Conservation (phyloP, 2,113 vertebrate species). For the Poecile atricapillus region DNA sequence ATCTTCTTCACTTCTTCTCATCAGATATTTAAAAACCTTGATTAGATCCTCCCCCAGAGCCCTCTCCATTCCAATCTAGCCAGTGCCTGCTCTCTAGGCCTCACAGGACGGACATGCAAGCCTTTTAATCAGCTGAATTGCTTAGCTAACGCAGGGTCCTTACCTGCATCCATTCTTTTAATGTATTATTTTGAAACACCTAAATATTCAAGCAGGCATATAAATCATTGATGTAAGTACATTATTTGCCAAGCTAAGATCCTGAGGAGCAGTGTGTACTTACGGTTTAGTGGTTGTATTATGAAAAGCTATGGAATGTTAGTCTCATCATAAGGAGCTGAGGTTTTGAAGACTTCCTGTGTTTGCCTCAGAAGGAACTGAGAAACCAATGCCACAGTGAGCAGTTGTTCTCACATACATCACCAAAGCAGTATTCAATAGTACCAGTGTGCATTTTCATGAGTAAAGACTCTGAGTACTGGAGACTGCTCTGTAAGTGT, state of each 20-base stretch:
- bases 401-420: background rate
- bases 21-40: background rate
- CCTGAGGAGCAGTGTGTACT: background rate
- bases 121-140: background rate
- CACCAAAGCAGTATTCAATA: background rate
- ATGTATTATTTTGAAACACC: background rate
- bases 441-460: background rate
- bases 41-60: background rate
- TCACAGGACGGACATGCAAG: background rate
- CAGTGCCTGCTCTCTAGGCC: background rate
- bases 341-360: background rate
- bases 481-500: background rate
- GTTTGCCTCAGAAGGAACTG: background rate
- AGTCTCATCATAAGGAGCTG: background rate
- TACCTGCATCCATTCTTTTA: background rate
- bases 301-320: background rate
- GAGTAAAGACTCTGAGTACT: background rate
- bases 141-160: background rate
- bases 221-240: background rate
- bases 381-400: background rate
- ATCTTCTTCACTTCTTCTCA: background rate
- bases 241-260: background rate
- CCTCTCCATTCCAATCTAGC: background rate
- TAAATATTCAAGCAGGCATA: background rate
- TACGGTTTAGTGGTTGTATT: background rate